A percentile compares a stretch with the other conserved stretches of the same genome.
phyloP scores from a whole-genome alignment of 2,113 vertebrate species.

The Malaclemys terrapin region DNA sequence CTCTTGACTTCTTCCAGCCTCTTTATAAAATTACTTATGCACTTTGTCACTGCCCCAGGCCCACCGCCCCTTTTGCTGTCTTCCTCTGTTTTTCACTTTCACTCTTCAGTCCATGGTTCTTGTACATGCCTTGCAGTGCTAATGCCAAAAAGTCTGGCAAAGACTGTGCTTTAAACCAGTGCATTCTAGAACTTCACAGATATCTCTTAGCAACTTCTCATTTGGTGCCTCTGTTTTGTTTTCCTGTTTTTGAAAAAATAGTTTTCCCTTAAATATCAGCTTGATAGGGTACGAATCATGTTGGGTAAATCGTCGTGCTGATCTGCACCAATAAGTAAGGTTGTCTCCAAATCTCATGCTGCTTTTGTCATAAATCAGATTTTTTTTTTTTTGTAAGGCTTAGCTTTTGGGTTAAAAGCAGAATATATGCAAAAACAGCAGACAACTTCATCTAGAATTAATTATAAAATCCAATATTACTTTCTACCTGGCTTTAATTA shows the following conservation, averaged over 20 bases:
- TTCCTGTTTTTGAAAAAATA: background rate
- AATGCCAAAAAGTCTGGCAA: background rate
- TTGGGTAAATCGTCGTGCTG: background rate
- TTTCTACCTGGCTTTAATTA: background rate
- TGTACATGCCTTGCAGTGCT: background rate
- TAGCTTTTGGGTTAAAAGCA: background rate
- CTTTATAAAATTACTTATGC: background rate
- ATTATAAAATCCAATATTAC: background rate
- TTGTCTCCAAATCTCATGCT: background rate
- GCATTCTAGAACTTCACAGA: background rate
- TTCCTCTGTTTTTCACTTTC: background rate
- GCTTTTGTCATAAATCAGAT: background rate
- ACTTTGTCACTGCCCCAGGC: background rate
- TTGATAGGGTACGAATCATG: background rate
- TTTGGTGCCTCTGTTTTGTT: background rate
- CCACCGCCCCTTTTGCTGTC: accelerated
- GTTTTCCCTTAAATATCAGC: background rate
- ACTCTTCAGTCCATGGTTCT: background rate
- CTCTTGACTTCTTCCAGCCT: background rate
- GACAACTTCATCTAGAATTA: background rate
- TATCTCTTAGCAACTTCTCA: background rate
- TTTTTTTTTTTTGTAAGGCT: background rate
- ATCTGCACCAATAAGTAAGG: background rate
- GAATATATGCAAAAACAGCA: background rate
- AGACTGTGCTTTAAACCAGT: background rate